Evolutionary conservation across 30 jellyfish, hydroid and myxozoan genomes (phyloP), one percentile per base, ranked within the genome.

Genomic region (Mastigias papua): DNA sequence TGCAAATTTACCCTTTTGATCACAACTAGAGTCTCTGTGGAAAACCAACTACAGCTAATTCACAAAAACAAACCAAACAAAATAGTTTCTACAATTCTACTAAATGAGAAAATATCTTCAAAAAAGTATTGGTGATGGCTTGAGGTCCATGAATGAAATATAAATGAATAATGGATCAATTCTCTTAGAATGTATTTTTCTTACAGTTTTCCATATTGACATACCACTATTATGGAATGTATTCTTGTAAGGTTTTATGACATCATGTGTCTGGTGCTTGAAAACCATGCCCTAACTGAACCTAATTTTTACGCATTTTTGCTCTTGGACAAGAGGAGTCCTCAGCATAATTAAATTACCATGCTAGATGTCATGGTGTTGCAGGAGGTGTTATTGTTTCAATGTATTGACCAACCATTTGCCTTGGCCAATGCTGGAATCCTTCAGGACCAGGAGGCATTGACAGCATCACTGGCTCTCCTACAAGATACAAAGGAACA

Each of bases 341-440:
- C 10, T 29, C 79, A 67, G 54, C n/a, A n/a, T n/a, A n/a, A n/a
- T n/a, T n/a, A 42, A 42, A 42, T 42, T 19, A n/a, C 34, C 20
- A 25, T 7, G 19, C 13, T 34, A 70, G 0, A 63, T 63, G 35
- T 63, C 74, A 83, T 70, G 92, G 92, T 7, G 92, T 83, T 34
- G 92, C 86, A 9, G 92, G 92, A 27, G 92, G 92, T 20, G 92
- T 83, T 78, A 83, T 83, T 21, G 82, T 83, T 33, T 83, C 92
- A 46, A 69, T 42, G 73, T 75, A 83, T 26, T 83, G 92, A 13
- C 92, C 86, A 48, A 83, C 50, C 17, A 82, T 20, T 68, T 82
- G 91, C 6, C 91, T 84, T 42, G 91, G 91, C 25, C 76, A 54
- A 21, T 74, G 87, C 27, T 69, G 61, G 80, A 68, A 83, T 29